Conservation (phyloP, 2,113 vertebrate species). For the Spilogale gracilis region DNA sequence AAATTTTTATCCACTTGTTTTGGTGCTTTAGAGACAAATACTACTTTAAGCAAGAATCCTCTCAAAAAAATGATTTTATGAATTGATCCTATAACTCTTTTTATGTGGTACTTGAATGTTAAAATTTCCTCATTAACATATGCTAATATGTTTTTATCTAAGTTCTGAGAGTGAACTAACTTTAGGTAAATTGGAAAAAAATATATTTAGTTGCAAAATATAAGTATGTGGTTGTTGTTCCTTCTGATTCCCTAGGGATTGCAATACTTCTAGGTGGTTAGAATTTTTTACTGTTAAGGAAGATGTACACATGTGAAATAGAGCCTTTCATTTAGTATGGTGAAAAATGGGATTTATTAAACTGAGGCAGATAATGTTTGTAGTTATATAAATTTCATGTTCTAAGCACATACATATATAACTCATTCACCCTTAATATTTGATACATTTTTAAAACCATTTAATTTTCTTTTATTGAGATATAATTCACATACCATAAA, state of each 20-base stretch:
- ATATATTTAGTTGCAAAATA: neutral
- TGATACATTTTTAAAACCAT: slow-evolving; percentile 28
- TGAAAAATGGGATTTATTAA: neutral
- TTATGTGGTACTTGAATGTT: neutral
- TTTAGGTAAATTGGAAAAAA: slow-evolving; percentile 24
- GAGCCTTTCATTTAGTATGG: slow-evolving; percentile 2
- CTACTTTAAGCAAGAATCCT: slow-evolving; percentile 42
- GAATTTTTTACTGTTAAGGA: slow-evolving; percentile 28
- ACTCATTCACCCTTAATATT: neutral
- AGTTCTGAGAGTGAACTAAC: neutral
- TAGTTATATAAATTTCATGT: slow-evolving; percentile 54
- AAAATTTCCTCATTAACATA: neutral
- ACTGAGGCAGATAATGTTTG: slow-evolving; percentile 22
- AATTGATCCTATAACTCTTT: neutral
- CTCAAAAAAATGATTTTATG: slow-evolving; percentile 51
- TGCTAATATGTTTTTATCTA: neutral
- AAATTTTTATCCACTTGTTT: slow-evolving; percentile 7
- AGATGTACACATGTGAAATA: slow-evolving; percentile 45
- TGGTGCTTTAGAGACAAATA: slow-evolving; percentile 39
- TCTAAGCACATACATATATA: slow-evolving; percentile 16
- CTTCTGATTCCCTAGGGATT: neutral
- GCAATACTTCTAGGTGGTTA: slow-evolving; percentile 23
- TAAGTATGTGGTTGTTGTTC: neutral
- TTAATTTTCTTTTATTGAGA: neutral
- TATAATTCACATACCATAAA: neutral